Evolutionary conservation across 2,113 vertebrate species (phyloP).

Genomic region (Mionectes macconnelli): DNA sequence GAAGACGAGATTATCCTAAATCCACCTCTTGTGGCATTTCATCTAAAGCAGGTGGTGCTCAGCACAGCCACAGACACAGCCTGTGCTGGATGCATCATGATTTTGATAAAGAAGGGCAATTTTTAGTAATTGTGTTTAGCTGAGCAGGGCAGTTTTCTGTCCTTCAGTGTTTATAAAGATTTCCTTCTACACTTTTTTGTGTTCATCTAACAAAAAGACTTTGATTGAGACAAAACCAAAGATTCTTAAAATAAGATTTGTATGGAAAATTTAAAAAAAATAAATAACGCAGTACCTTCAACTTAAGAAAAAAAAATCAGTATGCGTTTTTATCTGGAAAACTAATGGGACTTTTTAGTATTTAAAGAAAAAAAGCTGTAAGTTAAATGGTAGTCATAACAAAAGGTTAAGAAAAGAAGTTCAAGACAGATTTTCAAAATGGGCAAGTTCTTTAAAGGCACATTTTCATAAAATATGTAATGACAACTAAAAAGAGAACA

Average conservation of each 20-base stretch:
- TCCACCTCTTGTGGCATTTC: not conserved
- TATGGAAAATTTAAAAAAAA: not conserved
- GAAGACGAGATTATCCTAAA: not conserved
- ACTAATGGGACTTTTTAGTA: not conserved
- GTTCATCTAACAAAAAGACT: slow-evolving; percentile 11
- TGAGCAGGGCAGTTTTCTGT: not conserved
- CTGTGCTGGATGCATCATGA: not conserved
- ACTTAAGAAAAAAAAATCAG: not conserved
- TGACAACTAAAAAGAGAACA: not conserved
- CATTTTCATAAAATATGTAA: not conserved
- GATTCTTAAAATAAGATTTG: not conserved
- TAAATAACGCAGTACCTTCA: not conserved
- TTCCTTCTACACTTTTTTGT: not conserved
- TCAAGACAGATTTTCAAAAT: not conserved
- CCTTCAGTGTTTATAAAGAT: not conserved
- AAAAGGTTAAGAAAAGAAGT: not conserved
- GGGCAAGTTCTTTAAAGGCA: not conserved
- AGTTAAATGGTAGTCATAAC: slow-evolving; percentile 47
- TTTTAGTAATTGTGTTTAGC: not conserved
- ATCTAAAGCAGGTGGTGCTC: not conserved
- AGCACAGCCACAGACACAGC: not conserved
- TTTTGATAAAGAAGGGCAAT: not conserved
- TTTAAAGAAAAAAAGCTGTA: slow-evolving; percentile 8
- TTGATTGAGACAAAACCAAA: not conserved
- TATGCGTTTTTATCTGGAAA: slow-evolving; percentile 5